Evolutionary conservation across 2,113 vertebrate genomes (phyloP).

Genomic region (Sander lucioperca): DNA sequence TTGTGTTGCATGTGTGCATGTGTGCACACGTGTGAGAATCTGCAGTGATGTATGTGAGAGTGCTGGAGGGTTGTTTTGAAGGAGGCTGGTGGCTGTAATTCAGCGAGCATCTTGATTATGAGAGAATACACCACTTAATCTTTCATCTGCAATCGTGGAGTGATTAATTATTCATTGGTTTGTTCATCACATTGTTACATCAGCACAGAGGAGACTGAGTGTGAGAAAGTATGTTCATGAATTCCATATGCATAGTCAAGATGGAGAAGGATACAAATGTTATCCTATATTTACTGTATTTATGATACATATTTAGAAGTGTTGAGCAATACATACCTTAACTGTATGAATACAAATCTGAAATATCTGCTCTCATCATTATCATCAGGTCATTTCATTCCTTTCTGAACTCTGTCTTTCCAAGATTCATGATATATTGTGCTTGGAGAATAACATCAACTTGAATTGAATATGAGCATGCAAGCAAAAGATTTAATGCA

Average conservation of each 20-base stretch:
- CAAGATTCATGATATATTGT: background rate
- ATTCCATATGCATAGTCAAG: conserved; percentile 14
- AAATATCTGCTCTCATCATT: background rate
- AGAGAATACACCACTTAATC: conserved; percentile 44
- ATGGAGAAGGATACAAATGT: background rate
- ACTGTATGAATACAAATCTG: background rate
- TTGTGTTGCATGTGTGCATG: background rate
- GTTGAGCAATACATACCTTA: background rate
- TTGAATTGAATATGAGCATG: background rate
- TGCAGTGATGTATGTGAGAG: conserved; percentile 10
- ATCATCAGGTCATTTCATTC: background rate
- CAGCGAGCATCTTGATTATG: conserved; percentile 28
- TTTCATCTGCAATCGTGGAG: conserved; percentile 28
- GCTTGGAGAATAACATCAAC: background rate
- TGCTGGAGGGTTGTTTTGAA: background rate
- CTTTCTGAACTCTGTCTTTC: background rate
- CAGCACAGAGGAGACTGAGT: background rate
- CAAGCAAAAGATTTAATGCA: background rate
- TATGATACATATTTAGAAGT: background rate
- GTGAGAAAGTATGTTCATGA: conserved; percentile 38
- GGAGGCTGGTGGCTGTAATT: conserved; percentile 14
- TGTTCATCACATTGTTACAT: conserved; percentile 56
- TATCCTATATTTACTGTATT: no score
- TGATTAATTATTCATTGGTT: conserved; percentile 64
- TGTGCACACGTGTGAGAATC: background rate